These are phyloP conservation scores for Poecile atricapillus DNA, from an alignment of 2,113 vertebrate genomes.

Conservation along the genomic window DNA sequence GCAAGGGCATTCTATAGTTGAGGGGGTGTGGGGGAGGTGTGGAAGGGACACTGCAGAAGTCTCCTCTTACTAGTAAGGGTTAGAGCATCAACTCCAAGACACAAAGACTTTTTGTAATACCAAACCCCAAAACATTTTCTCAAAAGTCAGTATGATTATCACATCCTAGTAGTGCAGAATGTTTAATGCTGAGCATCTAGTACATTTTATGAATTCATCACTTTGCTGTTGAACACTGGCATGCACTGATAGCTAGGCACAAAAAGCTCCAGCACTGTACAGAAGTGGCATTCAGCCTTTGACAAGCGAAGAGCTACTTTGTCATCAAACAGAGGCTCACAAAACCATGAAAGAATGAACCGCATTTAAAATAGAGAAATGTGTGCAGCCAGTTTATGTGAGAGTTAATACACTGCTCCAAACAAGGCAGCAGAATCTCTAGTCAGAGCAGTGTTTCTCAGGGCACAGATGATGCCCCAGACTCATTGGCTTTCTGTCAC, in stretches of 20 bases:
- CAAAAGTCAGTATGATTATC: conserved; percentile 10
- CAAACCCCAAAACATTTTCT: conserved; percentile 42
- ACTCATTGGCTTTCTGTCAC: conserved; percentile 37
- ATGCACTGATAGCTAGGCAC: conserved; percentile 63
- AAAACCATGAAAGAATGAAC: conserved; percentile 58
- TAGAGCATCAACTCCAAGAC: neutral
- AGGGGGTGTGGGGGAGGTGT: neutral
- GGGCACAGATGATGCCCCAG: neutral
- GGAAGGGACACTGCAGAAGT: neutral
- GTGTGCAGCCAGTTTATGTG: conserved; percentile 2
- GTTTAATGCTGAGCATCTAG: conserved; percentile 50
- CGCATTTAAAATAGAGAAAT: conserved; percentile 43
- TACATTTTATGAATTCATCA: conserved; percentile 64
- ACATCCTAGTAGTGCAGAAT: conserved; percentile 18
- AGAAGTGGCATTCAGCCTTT: conserved; percentile 67
- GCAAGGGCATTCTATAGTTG: neutral
- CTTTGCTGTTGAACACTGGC: conserved; percentile 60
- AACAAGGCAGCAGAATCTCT: conserved; percentile 21
- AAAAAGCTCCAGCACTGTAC: conserved; percentile 52
- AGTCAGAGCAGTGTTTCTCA: neutral
- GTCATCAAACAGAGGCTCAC: conserved; percentile 62
- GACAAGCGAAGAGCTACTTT: conserved; percentile 61
- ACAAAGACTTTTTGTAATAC: neutral
- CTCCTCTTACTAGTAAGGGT: neutral
- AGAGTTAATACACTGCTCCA: conserved; percentile 46